Conservation (phyloP, 2,113 vertebrate genomes). For the Myocastor coypus region DNA sequence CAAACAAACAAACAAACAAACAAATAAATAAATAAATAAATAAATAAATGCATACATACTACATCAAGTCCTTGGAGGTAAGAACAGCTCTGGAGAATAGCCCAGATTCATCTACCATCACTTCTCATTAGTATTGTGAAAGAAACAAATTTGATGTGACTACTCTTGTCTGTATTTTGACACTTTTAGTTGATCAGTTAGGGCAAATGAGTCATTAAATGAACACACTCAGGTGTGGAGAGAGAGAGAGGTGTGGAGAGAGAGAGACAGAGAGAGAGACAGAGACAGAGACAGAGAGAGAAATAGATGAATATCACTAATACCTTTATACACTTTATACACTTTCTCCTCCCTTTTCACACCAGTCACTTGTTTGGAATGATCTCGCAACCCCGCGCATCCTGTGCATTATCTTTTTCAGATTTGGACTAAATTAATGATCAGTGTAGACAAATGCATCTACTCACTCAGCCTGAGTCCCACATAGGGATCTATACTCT, state of each 20-base stretch:
- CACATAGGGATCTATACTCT: background rate
- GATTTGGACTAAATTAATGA: background rate
- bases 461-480: background rate
- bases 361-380: background rate
- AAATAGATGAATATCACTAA: background rate
- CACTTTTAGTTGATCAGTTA: background rate
- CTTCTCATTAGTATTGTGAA: background rate
- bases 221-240: background rate
- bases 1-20: background rate
- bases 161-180: background rate
- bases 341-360: background rate
- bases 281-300: background rate
- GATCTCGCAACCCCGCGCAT: background rate
- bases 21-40: too few relatives aligned
- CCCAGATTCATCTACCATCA: background rate
- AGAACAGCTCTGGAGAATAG: background rate
- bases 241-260: too few relatives aligned
- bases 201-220: background rate
- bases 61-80: conserved; percentile 11
- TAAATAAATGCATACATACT: background rate
- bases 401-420: background rate
- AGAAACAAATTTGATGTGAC: background rate
- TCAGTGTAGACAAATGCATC: background rate
- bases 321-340: background rate
- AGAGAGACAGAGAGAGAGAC: too few relatives aligned